A percentile compares a stretch with the other conserved stretches of the same genome.
Evolutionary conservation across 2,797 vertebrate species (phyloP).

Genomic region (Spheniscus humboldti): DNA sequence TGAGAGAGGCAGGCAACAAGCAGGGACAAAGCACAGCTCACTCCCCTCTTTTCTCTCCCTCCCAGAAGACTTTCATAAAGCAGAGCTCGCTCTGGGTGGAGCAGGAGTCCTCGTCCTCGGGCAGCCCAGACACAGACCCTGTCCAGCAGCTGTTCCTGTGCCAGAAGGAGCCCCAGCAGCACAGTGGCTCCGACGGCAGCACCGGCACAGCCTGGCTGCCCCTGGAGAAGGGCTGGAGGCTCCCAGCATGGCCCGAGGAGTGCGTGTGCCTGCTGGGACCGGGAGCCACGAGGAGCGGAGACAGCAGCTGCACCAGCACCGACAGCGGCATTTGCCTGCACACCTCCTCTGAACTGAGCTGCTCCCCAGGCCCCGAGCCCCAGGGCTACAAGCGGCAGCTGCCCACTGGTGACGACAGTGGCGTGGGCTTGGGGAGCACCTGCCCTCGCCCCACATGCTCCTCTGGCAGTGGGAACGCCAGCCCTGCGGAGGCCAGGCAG

Average conservation of each 20-base stretch:
- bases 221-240: background rate
- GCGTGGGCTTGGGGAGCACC: slow-evolving; percentile 34
- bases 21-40: background rate
- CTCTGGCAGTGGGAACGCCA: background rate
- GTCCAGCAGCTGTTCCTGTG: slow-evolving; percentile 43
- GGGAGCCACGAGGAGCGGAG: rapidly evolving
- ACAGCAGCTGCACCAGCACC: slow-evolving; percentile 18
- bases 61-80: slow-evolving; percentile 67
- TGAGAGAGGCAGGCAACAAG: background rate
- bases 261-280: background rate
- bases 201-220: background rate
- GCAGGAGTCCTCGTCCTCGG: background rate
- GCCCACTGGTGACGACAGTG: background rate
- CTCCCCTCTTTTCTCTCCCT: background rate
- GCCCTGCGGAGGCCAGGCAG: rapidly evolving
- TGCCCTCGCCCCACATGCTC: background rate
- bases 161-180: background rate
- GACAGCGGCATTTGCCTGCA: slow-evolving; percentile 73
- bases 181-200: background rate
- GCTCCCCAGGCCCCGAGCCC: rapidly evolving
- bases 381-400: background rate
- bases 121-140: background rate
- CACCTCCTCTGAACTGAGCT: background rate
- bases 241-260: background rate
- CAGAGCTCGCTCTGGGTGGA: slow-evolving; percentile 12